Evolutionary conservation across 2,888 invertebrate genomes (phyloP).

Genomic region (Pecten maximus): DNA sequence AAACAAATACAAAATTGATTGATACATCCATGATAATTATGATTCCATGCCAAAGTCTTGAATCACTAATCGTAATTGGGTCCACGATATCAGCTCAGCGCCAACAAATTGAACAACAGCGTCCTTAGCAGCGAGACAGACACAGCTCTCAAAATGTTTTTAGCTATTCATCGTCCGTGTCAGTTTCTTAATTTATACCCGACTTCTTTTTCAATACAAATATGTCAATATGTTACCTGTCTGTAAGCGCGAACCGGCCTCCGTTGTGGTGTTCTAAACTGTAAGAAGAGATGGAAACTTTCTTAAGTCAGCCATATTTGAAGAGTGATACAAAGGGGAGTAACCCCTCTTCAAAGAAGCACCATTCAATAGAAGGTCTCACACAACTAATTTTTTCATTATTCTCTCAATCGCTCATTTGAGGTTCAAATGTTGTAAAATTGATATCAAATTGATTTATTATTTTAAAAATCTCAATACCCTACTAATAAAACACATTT

Average conservation of each 20-base stretch:
- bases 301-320: background rate
- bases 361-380: too few species aligned
- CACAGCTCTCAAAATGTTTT: background rate
- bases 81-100: background rate
- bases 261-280: background rate
- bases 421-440: too few species aligned
- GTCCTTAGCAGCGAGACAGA: background rate
- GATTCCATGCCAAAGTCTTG: too few species aligned
- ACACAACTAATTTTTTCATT: too few species aligned
- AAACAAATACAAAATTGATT: too few species aligned
- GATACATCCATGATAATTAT: too few species aligned
- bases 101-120: background rate
- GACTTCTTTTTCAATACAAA: background rate
- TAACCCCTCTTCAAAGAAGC: background rate
- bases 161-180: background rate
- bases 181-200: background rate
- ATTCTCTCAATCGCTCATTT: too few species aligned
- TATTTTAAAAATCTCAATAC: too few species aligned
- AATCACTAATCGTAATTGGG: too few species aligned
- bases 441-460: too few species aligned
- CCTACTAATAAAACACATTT: too few species aligned
- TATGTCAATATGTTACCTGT: background rate
- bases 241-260: background rate
- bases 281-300: background rate
- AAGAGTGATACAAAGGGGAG: background rate